Evolutionary conservation across 2,113 vertebrate genomes (phyloP).

Genomic region (Cavia aperea): DNA sequence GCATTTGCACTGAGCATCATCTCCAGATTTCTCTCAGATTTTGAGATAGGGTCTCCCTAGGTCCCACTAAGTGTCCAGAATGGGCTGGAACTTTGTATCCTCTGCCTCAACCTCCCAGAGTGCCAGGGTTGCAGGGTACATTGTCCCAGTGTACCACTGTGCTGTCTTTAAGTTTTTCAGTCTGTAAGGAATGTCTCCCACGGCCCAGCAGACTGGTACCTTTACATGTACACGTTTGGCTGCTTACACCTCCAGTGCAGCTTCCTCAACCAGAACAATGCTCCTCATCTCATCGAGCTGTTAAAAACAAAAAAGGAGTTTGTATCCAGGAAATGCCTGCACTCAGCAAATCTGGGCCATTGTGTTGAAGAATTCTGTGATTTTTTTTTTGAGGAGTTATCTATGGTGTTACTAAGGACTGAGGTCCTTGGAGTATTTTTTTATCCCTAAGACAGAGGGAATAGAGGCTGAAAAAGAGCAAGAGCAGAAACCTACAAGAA

Average conservation of each 20-base stretch:
- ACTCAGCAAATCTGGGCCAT: neutral
- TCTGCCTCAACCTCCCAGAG: neutral
- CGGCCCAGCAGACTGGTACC: neutral
- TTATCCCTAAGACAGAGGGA: neutral
- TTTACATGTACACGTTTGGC: neutral
- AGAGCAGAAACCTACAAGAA: neutral
- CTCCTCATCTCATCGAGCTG: neutral
- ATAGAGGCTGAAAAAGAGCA: neutral
- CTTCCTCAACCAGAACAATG: neutral
- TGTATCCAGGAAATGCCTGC: neutral
- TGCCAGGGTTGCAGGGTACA: neutral
- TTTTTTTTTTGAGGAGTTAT: neutral
- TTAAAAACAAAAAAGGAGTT: neutral
- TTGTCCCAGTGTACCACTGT: neutral
- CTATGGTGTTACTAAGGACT: neutral
- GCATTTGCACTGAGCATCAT: neutral
- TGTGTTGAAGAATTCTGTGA: neutral
- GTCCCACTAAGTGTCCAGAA: neutral
- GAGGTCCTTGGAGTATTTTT: neutral
- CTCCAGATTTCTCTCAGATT: neutral
- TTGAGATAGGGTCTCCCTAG: neutral
- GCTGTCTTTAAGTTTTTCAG: neutral
- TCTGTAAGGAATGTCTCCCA: neutral
- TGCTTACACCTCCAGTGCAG: neutral
- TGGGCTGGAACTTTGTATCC: neutral